Percentiles rank a stretch among this genome's conserved stretches.
Evolutionary conservation across 2,888 invertebrate genomes (phyloP).

Genomic region (Limenitis arthemis): DNA sequence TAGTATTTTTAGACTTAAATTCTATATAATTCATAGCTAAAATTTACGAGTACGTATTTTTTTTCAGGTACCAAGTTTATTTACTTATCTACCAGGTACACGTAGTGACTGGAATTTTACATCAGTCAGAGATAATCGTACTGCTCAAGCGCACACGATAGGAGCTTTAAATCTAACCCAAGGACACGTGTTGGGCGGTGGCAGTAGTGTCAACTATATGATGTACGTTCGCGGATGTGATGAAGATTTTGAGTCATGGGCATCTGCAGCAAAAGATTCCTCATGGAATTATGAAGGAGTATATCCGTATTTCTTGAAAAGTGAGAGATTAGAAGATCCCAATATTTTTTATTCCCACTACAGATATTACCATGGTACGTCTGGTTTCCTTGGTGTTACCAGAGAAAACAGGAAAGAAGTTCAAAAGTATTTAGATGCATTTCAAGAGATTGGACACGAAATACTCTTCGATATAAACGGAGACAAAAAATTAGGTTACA

Average conservation of each 20-base stretch:
- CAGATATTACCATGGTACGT: slow-evolving; percentile 27
- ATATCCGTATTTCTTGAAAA: slow-evolving; percentile 32
- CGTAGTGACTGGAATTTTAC: slow-evolving; percentile 31
- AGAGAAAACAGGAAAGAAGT: slow-evolving; percentile 17
- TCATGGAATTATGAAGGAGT: slow-evolving; percentile 36
- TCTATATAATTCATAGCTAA: too few species aligned
- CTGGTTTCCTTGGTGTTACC: slow-evolving; percentile 29
- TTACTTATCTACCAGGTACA: slow-evolving; percentile 26
- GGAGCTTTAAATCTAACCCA: slow-evolving; percentile 23
- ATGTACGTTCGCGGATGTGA: slow-evolving; percentile 30
- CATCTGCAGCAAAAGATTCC: slow-evolving; percentile 24
- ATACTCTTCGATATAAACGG: slow-evolving; percentile 44
- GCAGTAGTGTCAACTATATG: slow-evolving; percentile 32
- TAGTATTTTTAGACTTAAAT: too few species aligned
- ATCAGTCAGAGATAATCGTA: slow-evolving; percentile 28
- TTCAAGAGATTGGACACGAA: slow-evolving; percentile 47
- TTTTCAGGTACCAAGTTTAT: slow-evolving; percentile 34
- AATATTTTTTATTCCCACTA: slow-evolving; percentile 23
- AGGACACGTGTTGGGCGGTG: slow-evolving; percentile 43
- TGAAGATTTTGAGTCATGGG: slow-evolving; percentile 35
- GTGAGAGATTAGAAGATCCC: slow-evolving; percentile 31
- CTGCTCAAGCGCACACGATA: slow-evolving; percentile 23
- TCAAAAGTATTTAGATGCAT: slow-evolving; percentile 35
- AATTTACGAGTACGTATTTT: background rate
- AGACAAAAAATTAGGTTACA: slow-evolving; percentile 47